Evolutionary conservation across 2,113 vertebrate species (phyloP).

Genomic region (Ciconia maguari): DNA sequence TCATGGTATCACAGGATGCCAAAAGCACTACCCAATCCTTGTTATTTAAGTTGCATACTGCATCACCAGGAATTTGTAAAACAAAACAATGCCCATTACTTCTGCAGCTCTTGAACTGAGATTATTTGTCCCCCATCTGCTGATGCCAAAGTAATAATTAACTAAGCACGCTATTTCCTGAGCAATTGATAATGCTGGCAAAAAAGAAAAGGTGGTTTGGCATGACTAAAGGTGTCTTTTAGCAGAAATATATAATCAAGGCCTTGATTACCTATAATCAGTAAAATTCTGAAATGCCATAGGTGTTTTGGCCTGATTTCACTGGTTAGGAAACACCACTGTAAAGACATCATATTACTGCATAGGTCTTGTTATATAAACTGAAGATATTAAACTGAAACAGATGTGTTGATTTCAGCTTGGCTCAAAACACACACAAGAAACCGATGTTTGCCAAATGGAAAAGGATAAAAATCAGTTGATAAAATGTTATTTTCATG

Average conservation of each 20-base stretch:
- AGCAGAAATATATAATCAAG: not conserved
- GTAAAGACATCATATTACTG: constrained; percentile 28
- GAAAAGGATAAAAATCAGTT: constrained; percentile 59
- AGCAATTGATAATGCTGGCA: not conserved
- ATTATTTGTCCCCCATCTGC: not conserved
- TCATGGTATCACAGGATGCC: not conserved
- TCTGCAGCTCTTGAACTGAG: not conserved
- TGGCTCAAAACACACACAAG: constrained; percentile 58
- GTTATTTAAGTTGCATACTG: not conserved
- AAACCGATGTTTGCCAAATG: constrained; percentile 47
- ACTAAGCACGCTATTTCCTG: not conserved
- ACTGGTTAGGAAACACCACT: not conserved
- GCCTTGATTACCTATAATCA: not conserved
- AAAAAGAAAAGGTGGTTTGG: not conserved
- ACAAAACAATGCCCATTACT: constrained; percentile 18
- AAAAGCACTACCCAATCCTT: not conserved
- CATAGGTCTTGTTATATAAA: constrained; percentile 28
- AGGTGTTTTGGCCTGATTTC: constrained; percentile 29
- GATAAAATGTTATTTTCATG: constrained; percentile 67
- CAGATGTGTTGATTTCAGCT: constrained; percentile 69
- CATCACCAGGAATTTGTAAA: not conserved
- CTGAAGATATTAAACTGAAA: constrained; percentile 53
- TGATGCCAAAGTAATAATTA: constrained; percentile 32
- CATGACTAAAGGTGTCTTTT: not conserved
- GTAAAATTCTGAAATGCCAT: not conserved